A percentile compares a stretch with the other conserved stretches of the same genome.
These are phyloP conservation scores for Margaritifera margaritifera DNA, from an alignment of 2,888 invertebrate genomes.

Conservation along the genomic window DNA sequence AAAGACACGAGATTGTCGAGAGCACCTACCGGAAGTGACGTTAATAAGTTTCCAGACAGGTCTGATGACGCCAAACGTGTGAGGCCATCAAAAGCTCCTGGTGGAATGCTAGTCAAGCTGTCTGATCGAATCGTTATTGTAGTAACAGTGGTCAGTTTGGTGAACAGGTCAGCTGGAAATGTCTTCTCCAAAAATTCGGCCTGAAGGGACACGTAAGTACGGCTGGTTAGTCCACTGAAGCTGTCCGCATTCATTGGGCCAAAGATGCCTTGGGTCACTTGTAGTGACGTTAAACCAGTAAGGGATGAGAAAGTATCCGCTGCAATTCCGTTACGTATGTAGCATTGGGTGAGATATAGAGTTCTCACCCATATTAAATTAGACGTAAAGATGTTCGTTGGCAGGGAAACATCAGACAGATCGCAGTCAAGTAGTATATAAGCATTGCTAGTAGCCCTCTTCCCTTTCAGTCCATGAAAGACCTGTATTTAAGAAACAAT, in stretches of 20 bases:
- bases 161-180: conserved; percentile 13
- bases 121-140: conserved; percentile 16
- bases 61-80: conserved; percentile 11
- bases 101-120: conserved; percentile 11
- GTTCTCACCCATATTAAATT: conserved; percentile 17
- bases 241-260: conserved; percentile 16
- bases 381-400: conserved; percentile 7
- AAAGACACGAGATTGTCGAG: conserved; percentile 18
- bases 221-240: conserved; percentile 14
- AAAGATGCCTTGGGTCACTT: conserved; percentile 13
- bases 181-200: conserved; percentile 18
- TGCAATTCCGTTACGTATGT: conserved; percentile 19
- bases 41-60: conserved; percentile 20
- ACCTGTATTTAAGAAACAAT: conserved; percentile 4
- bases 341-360: conserved; percentile 15
- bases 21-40: conserved; percentile 17
- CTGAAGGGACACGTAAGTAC: conserved; percentile 9
- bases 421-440: conserved; percentile 13
- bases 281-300: conserved; percentile 13
- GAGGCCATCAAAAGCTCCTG: conserved; percentile 13
- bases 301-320: conserved; percentile 16
- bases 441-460: neutral
- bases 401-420: conserved; percentile 9
- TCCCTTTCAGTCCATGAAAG: conserved; percentile 8
- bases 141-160: conserved; percentile 6